phyloP scores from a whole-genome alignment of 2,113 vertebrate genomes.

The Myrmecophaga tridactyla region DNA sequence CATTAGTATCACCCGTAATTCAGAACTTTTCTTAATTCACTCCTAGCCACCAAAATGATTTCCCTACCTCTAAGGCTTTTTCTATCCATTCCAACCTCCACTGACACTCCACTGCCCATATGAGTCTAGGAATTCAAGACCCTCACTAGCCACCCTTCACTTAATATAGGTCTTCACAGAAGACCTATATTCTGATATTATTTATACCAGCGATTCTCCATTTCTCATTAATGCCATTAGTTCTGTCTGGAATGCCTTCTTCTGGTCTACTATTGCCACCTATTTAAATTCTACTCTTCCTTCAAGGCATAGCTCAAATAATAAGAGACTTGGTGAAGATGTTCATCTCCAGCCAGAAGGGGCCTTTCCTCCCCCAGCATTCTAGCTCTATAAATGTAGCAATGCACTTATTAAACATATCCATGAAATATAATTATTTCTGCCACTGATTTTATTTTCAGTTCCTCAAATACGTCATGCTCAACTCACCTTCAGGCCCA shows the following conservation, averaged over 20 bases:
- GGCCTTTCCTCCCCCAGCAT: neutral
- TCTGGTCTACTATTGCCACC: neutral
- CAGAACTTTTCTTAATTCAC: neutral
- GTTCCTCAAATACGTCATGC: neutral
- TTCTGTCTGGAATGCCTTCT: neutral
- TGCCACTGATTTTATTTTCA: neutral
- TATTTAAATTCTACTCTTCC: neutral
- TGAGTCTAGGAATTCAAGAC: neutral
- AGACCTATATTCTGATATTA: neutral
- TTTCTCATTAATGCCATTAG: neutral
- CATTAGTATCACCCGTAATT: neutral
- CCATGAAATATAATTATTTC: neutral
- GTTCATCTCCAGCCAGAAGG: neutral
- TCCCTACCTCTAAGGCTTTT: neutral
- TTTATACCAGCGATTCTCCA: neutral
- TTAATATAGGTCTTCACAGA: too few relatives aligned
- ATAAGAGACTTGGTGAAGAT: neutral
- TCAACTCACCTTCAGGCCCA: neutral
- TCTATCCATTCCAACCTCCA: neutral
- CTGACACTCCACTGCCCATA: neutral
- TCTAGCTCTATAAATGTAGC: neutral
- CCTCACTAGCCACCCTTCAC: neutral
- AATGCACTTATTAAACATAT: slow-evolving; percentile 1
- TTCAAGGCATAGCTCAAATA: neutral
- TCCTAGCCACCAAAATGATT: neutral